Percentiles rank a stretch among this genome's conserved stretches.
These are phyloP conservation scores for Polyploca ridens DNA, from an alignment of 2,888 invertebrate genomes.

Conservation along the genomic window DNA sequence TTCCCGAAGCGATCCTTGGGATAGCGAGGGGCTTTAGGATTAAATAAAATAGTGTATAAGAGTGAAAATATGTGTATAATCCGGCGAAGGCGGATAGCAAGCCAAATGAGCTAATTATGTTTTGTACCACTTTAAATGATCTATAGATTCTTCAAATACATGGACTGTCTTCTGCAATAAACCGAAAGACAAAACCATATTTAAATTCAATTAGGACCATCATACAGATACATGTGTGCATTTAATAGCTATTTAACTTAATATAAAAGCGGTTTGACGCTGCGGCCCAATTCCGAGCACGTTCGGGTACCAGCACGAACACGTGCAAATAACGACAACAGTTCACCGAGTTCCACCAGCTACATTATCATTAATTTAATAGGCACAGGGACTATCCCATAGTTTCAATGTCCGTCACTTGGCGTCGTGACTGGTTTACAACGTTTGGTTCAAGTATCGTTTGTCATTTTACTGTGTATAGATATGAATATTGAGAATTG, in stretches of 20 bases:
- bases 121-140: too few species aligned
- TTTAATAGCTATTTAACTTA: conserved; percentile 12
- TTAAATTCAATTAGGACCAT: background rate
- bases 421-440: conserved; percentile 51
- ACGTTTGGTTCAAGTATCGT: conserved; percentile 28
- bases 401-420: conserved; percentile 46
- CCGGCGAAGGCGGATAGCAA: too few species aligned
- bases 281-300: conserved; percentile 46
- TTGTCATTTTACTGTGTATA: conserved; percentile 4
- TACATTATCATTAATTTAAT: conserved; percentile 75
- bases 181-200: background rate
- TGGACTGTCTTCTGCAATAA: too few species aligned
- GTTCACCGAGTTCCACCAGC: conserved; percentile 45
- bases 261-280: conserved; percentile 31
- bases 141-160: too few species aligned
- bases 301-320: conserved; percentile 46
- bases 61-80: too few species aligned
- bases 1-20: too few species aligned
- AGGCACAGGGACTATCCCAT: conserved; percentile 41
- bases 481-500: background rate
- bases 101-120: too few species aligned
- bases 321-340: conserved; percentile 74
- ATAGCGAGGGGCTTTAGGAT: too few species aligned
- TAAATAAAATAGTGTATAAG: too few species aligned
- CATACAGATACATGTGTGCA: conserved; percentile 2